A percentile compares a stretch with the other conserved stretches of the same genome.
phyloP scores from a whole-genome alignment of 2,888 invertebrate genomes.

The Tromatobia lineatoria region DNA sequence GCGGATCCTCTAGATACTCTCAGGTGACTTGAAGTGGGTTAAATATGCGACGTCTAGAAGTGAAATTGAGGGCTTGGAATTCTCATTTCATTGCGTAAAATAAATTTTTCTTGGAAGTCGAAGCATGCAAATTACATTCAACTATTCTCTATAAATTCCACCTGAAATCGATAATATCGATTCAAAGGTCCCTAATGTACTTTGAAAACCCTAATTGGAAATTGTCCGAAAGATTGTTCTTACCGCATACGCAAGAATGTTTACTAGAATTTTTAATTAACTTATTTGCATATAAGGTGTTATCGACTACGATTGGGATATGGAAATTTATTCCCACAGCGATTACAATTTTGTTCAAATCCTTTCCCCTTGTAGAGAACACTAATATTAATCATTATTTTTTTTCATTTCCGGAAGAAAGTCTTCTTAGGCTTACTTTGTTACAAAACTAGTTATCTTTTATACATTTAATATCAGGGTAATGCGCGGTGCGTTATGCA shows the following conservation, averaged over 20 bases:
- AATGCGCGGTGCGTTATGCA: background rate
- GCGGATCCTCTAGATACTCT: background rate
- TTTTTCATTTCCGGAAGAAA: background rate
- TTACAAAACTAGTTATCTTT: background rate
- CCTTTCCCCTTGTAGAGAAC: no score
- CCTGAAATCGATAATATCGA: background rate
- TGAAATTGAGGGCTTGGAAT: background rate
- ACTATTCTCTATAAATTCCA: background rate
- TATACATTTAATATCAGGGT: background rate
- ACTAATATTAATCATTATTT: background rate
- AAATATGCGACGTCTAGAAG: background rate
- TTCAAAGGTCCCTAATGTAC: no score
- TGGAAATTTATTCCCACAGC: no score
- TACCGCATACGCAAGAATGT: no score
- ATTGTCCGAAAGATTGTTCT: no score
- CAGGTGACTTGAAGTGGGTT: background rate
- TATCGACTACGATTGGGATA: no score
- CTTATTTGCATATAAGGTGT: no score
- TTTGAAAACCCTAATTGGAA: no score
- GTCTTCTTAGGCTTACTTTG: background rate
- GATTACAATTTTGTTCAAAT: no score
- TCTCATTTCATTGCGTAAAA: background rate
- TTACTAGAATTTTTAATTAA: no score
- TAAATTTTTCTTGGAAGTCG: background rate
- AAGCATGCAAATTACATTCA: background rate